Evolutionary conservation across 2,113 vertebrate genomes (phyloP), one percentile per base, ranked within the genome.

Genomic region (Ailurus styani): DNA sequence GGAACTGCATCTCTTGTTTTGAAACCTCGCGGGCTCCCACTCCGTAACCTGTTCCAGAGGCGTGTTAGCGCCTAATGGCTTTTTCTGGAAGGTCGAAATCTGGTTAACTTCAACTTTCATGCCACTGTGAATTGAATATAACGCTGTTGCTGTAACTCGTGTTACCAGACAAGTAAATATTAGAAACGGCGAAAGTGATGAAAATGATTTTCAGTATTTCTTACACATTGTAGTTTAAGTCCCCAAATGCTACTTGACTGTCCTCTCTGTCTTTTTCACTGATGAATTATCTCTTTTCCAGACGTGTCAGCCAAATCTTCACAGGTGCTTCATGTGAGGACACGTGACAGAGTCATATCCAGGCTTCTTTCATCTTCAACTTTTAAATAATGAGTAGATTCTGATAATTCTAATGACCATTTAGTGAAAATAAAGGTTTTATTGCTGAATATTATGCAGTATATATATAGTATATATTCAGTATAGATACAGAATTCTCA

Each of bases 371-470:
- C 34, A 15, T 73, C 34, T 15, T 87, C 55, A 82, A 0, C 55
- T 88, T 93, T 81, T 91, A 85, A 93, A 52, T 52, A 79, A 50
- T 91, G 29, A 91, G 45, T 81, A 62, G 60, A 86, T 91, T 85
- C 62, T 86, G 45, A 50, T 93, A 45, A 89, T 57, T 84, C 54
- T 81, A 93, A 50, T 93, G 37, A 60, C n/a, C 55, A 55, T 60
- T 91, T 88, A 50, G 47, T 82, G 73, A 75, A 81, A 86, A 34
- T 77, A 89, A 96, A 87, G 72, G 75, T 96, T 60, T 77, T 91
- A 42, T n/a, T 95, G 52, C 13, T 91, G 2, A 2, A 9, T 50
- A 17, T 88, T 89, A 70, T 72, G 3, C 21, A 73, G 1, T 72
- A 13, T 66, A 78, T n/a, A 57, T 87, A 64, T 37, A 79, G 77